A percentile compares a stretch with the other conserved stretches of the same genome.
These are phyloP conservation scores for Taphrorychus bicolor DNA, from an alignment of 2,888 invertebrate species.

Conservation along the genomic window DNA sequence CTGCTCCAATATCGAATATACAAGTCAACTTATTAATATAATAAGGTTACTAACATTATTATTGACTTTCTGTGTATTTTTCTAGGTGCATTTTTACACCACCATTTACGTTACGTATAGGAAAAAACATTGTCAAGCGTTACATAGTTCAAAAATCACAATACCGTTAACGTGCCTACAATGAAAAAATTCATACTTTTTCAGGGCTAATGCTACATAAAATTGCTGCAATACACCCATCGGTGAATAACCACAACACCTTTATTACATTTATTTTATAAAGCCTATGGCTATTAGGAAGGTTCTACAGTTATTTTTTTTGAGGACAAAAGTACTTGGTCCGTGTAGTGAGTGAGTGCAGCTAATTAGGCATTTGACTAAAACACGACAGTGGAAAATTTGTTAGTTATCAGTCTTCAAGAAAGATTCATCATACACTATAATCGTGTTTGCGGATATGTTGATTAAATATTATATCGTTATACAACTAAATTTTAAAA, in stretches of 20 bases:
- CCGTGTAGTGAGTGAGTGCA: conserved; percentile 16
- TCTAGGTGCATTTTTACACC: neutral
- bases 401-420: conserved; percentile 22
- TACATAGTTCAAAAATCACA: conserved; percentile 35
- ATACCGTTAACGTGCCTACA: neutral
- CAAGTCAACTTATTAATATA: conserved; percentile 17
- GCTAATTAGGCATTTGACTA: conserved; percentile 4
- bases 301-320: neutral
- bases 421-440: neutral
- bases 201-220: no score
- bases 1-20: neutral
- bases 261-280: neutral
- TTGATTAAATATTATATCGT: neutral
- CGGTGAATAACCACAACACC: neutral
- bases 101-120: conserved; percentile 19
- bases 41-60: conserved; percentile 27
- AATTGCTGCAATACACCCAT: neutral
- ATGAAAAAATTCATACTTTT: no score
- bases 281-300: neutral
- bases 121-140: conserved; percentile 39
- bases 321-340: conserved; percentile 18
- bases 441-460: conserved; percentile 1
- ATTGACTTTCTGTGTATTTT: conserved; percentile 35
- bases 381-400: conserved; percentile 18
- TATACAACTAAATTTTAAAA: no score